phyloP scores from a whole-genome alignment of 2,888 invertebrate genomes.

The Smittia sp. region DNA sequence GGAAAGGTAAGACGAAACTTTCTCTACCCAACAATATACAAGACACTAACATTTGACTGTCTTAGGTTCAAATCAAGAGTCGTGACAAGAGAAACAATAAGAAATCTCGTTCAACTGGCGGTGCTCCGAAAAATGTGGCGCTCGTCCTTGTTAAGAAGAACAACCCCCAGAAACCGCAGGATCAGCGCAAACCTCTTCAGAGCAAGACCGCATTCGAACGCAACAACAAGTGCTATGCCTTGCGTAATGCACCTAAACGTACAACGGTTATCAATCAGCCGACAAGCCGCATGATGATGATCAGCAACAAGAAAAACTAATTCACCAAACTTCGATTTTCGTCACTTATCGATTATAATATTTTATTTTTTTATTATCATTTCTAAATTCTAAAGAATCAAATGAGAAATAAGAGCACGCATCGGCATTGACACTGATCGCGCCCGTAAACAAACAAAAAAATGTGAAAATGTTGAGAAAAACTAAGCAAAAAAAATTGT shows the following conservation, averaged over 20 bases:
- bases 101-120: conserved; percentile 17
- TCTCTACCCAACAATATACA: not conserved
- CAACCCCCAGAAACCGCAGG: not conserved
- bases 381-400: conserved; percentile 8
- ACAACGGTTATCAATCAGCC: conserved; percentile 21
- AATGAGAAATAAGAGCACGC: not conserved
- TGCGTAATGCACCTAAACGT: conserved; percentile 22
- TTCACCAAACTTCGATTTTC: no score
- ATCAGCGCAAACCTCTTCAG: not conserved
- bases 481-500: conserved; percentile 24
- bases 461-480: conserved; percentile 8
- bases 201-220: conserved; percentile 25
- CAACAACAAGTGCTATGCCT: conserved; percentile 24
- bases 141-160: conserved; percentile 4
- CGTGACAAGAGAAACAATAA: conserved; percentile 17
- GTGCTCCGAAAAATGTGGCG: conserved; percentile 3
- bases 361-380: not conserved
- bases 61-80: conserved; percentile 2
- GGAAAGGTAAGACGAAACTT: conserved; percentile 13
- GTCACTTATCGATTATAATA: not conserved
- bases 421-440: not conserved
- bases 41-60: not conserved
- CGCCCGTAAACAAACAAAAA: not conserved
- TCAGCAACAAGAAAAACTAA: conserved; percentile 13
- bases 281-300: conserved; percentile 13